Percentiles rank a stretch among this genome's conserved stretches.
Evolutionary conservation across 2,113 vertebrate genomes (phyloP).

Genomic region (Delphinapterus leucas): DNA sequence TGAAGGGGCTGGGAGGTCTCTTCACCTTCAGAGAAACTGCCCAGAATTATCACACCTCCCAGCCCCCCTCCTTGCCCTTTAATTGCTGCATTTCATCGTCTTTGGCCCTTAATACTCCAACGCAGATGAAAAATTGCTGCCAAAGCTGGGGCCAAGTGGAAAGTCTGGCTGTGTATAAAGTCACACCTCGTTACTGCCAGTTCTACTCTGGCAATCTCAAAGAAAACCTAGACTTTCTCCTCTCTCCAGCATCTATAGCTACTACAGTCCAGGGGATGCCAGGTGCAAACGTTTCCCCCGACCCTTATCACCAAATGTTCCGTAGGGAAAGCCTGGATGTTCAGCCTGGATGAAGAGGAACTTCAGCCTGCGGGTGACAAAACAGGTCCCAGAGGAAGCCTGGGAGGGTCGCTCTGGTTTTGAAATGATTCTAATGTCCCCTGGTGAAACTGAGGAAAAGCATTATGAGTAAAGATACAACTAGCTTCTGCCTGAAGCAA

Average conservation of each 20-base stretch:
- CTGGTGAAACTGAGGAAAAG: not conserved
- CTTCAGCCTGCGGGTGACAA: not conserved
- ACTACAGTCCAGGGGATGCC: not conserved
- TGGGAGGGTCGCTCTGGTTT: not conserved
- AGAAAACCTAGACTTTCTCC: not conserved
- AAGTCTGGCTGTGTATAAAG: not conserved
- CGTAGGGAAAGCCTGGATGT: not conserved
- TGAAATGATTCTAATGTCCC: not conserved
- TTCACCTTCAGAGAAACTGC: not conserved
- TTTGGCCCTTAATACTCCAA: not conserved
- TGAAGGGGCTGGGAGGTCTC: not conserved
- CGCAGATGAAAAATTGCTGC: not conserved
- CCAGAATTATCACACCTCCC: not conserved
- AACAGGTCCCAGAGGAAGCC: not conserved
- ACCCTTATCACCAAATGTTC: not conserved
- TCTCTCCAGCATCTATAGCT: not conserved
- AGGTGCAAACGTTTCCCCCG: rapidly evolving
- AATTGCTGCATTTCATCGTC: not conserved
- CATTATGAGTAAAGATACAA: not conserved
- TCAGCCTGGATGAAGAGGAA: not conserved
- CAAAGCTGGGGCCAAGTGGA: not conserved
- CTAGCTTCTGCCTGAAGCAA: not conserved
- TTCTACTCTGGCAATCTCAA: not conserved
- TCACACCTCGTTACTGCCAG: not conserved
- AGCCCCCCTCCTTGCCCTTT: not conserved